Evolutionary conservation across 2,888 invertebrate species (phyloP), one percentile per base, ranked within the genome.

Genomic region (Caprella mutica): DNA sequence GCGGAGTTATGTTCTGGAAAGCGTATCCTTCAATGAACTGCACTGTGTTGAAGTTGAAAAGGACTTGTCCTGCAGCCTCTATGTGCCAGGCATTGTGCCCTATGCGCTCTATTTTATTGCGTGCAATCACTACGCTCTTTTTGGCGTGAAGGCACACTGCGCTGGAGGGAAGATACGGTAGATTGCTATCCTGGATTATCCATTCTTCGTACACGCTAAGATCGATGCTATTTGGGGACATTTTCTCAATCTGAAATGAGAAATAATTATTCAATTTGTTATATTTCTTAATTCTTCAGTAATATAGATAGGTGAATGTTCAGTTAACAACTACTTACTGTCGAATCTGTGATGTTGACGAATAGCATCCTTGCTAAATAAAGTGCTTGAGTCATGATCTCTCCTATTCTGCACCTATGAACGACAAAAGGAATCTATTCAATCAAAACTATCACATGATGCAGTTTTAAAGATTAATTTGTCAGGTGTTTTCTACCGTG

Each of bases 1-100:
- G 21, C 9, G 58, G 57, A 35, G 19, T 33, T 23, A 83, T 77
- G 0, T 80, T 82, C 5, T 77, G 71, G 66, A 85, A 82, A 8
- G 83, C 82, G 3, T 81, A 81, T 55, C 78, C 75, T 43, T 76
- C 75, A 1, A 83, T 69, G 43, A 73, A 74, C 2, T 71, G 73
- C 57, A 85, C 78, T 12, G 75, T 76, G 70, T 84, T 84, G 72
- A 83, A 81, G 68, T 78, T 78, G 68, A 86, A 79, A 9, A 79
- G 75, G 26, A 83, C 79, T 14, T 60, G 59, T 71, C 73, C 35
- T 35, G 44, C 52, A 12, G 59, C 52, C 38, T 42, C 38, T 17
- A 64, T 60, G 14, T 55, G 40, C 40, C 59, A 21, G 6, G 63
- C 54, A 42, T 46, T 44, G 40, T 55, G 55, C 9, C 46, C 52